A percentile compares a stretch with the other conserved stretches of the same genome.
Conservation (phyloP, 1,140 invertebrate species). For the Akabosia matsudoensis region DNA sequence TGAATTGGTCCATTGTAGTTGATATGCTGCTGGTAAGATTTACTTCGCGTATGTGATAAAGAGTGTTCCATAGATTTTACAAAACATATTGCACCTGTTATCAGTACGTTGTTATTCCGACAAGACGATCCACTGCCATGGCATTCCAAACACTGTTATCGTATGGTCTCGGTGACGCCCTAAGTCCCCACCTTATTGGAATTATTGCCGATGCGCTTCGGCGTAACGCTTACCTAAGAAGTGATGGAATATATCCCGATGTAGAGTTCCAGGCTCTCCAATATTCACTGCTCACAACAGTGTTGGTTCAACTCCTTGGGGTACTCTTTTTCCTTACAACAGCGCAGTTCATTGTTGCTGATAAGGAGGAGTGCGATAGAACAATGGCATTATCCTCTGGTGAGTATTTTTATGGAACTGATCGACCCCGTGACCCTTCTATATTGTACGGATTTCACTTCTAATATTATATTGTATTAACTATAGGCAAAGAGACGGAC, state of each 20-base stretch:
- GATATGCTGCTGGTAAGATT: conserved; percentile 92
- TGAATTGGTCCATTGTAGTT: conserved; percentile 97
- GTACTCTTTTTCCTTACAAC: conserved; percentile 85
- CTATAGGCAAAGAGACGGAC: background rate
- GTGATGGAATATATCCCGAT: conserved; percentile 5
- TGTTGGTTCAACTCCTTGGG: conserved; percentile 84
- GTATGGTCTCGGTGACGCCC: conserved; percentile 88
- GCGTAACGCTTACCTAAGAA: background rate
- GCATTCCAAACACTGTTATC: conserved; percentile 92
- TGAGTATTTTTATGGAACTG: background rate
- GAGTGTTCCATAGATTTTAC: background rate
- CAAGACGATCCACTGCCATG: conserved; percentile 84
- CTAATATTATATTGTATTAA: conserved; percentile 6
- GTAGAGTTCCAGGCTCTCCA: conserved; percentile 74
- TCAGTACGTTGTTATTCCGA: conserved; percentile 87
- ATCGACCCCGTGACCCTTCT: background rate
- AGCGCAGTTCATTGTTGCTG: conserved; percentile 78
- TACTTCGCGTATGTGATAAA: background rate
- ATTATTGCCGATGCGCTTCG: conserved; percentile 55
- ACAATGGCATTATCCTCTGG: conserved; percentile 55
- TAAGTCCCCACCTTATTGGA: conserved; percentile 88
- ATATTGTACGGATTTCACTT: too few relatives aligned
- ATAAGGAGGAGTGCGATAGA: conserved; percentile 69
- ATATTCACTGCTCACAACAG: conserved; percentile 84
- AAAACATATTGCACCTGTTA: conserved; percentile 54